phyloP scores from a whole-genome alignment of 2,888 invertebrate genomes.

The Campoplex nolae region DNA sequence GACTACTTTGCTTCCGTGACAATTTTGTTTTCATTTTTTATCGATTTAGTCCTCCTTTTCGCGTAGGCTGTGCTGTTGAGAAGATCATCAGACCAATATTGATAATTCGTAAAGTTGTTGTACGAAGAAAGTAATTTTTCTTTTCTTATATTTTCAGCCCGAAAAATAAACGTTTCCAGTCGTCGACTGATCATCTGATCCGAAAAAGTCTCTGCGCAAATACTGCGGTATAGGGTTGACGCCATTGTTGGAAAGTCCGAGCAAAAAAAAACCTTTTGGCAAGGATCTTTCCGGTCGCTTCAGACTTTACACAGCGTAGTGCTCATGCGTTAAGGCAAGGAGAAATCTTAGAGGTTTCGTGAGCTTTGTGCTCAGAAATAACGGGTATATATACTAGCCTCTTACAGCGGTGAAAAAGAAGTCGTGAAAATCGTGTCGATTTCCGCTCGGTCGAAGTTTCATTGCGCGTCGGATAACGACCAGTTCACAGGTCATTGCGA shows the following conservation, averaged over 20 bases:
- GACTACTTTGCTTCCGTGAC: too few relatives aligned
- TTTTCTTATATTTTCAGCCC: conserved; percentile 4
- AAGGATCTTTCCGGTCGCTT: conserved; percentile 45
- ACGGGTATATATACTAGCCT: background rate
- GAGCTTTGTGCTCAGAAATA: background rate
- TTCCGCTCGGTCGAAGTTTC: conserved; percentile 59
- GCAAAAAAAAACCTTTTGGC: conserved; percentile 60
- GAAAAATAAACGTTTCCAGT: background rate
- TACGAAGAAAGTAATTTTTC: background rate
- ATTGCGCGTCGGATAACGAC: background rate
- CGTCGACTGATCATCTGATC: conserved; percentile 25
- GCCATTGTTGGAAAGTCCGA: conserved; percentile 10
- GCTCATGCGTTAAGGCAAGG: background rate
- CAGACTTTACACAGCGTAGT: conserved; percentile 18
- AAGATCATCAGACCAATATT: background rate
- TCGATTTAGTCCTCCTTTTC: too few relatives aligned
- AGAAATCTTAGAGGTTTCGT: background rate
- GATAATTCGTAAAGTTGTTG: background rate
- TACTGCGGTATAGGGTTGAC: conserved; percentile 4
- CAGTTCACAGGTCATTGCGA: conserved; percentile 42
- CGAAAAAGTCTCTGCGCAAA: conserved; percentile 1
- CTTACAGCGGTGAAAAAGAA: conserved; percentile 42
- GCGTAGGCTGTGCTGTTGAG: background rate
- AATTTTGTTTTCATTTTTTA: too few relatives aligned
- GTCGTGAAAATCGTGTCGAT: conserved; percentile 51